Percentiles rank a stretch among this genome's conserved stretches.
Conservation (phyloP, 92 coral and sea anemone species). For the Palythoa grandis region DNA sequence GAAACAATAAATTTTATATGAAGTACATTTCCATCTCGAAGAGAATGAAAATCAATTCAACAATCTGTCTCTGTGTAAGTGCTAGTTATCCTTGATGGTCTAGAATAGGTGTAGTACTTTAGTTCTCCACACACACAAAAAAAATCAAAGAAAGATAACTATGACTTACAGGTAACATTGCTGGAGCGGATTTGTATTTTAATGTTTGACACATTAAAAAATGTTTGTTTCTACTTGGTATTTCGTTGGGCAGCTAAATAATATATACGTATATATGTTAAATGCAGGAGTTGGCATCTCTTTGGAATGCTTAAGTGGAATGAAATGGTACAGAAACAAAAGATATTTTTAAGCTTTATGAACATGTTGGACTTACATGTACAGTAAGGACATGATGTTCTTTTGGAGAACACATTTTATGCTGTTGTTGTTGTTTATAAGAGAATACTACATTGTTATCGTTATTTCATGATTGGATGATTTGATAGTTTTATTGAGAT, state of each 20-base stretch:
- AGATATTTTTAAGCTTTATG: background rate
- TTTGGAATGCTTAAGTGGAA: constrained; percentile 1
- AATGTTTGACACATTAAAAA: background rate
- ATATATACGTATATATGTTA: background rate
- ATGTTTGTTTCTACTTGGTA: constrained; percentile 11
- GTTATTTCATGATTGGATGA: constrained; percentile 5
- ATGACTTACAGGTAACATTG: constrained; percentile 24
- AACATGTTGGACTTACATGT: background rate
- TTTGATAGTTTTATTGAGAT: too few relatives aligned
- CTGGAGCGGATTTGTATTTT: background rate
- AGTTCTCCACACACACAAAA: background rate
- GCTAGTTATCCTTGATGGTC: constrained; percentile 30
- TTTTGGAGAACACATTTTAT: constrained; percentile 15
- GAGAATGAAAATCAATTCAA: constrained; percentile 6
- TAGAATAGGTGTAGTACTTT: constrained; percentile 16
- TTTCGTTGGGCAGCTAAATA: constrained; percentile 13
- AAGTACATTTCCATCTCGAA: constrained; percentile 14
- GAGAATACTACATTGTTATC: constrained; percentile 18
- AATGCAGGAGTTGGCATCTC: constrained; percentile 23
- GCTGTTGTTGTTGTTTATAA: constrained; percentile 14
- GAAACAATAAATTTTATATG: constrained; percentile 17
- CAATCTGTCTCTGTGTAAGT: constrained; percentile 4
- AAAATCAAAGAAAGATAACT: constrained; percentile 19
- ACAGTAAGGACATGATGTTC: background rate
- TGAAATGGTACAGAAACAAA: constrained; percentile 17